A percentile compares a stretch with the other conserved stretches of the same genome.
phyloP scores from a whole-genome alignment of 2,888 invertebrate genomes.

The Papilio elwesi region DNA sequence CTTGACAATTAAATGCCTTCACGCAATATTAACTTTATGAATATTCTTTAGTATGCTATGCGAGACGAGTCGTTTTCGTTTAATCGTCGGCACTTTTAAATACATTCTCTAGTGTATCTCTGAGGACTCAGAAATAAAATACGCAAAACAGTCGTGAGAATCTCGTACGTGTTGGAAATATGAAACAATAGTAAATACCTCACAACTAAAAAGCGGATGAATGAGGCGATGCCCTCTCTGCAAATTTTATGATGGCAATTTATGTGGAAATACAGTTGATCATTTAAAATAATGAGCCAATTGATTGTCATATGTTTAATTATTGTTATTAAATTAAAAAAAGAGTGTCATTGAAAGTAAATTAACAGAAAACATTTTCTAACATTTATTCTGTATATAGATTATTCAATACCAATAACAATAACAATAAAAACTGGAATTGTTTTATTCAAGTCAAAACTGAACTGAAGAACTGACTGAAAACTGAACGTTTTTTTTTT shows the following conservation, averaged over 20 bases:
- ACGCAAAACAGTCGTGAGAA: slow-evolving; percentile 67
- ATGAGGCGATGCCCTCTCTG: slow-evolving; percentile 47
- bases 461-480: too few relatives aligned
- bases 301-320: not conserved
- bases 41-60: slow-evolving; percentile 52
- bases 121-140: slow-evolving; percentile 55
- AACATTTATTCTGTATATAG: too few relatives aligned
- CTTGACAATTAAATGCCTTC: slow-evolving; percentile 76
- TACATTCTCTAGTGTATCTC: slow-evolving; percentile 48
- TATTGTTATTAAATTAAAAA: not conserved
- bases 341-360: not conserved
- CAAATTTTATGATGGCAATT: slow-evolving; percentile 36
- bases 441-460: too few relatives aligned
- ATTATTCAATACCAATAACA: too few relatives aligned
- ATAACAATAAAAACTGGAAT: too few relatives aligned
- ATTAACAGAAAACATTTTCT: too few relatives aligned
- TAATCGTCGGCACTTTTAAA: slow-evolving; percentile 29
- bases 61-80: slow-evolving; percentile 20
- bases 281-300: not conserved
- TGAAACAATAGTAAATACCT: slow-evolving; percentile 61
- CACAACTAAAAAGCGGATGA: slow-evolving; percentile 50
- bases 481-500: too few relatives aligned
- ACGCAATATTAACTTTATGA: slow-evolving; percentile 72
- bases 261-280: slow-evolving; percentile 16
- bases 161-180: slow-evolving; percentile 74